phyloP scores from a whole-genome alignment of 1,140 invertebrate species.

The Drosophila nigrodunni region DNA sequence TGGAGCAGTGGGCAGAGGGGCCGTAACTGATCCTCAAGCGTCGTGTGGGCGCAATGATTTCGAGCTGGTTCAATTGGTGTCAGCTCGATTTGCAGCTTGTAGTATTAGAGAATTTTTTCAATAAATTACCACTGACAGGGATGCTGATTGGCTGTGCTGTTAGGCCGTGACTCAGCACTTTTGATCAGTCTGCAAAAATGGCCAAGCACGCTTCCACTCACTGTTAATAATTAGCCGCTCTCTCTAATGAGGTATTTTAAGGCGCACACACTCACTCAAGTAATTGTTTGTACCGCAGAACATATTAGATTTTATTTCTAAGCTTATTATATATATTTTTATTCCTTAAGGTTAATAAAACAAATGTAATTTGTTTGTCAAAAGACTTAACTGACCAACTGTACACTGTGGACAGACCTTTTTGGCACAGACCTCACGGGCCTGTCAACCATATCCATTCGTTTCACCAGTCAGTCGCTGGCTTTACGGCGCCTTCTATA shows the following conservation, averaged over 20 bases:
- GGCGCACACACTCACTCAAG: slow-evolving; percentile 31
- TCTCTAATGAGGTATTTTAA: slow-evolving; percentile 65
- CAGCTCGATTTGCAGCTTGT: slow-evolving; percentile 25
- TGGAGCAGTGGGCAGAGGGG: background rate
- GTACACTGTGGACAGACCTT: background rate
- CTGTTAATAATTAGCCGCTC: slow-evolving; percentile 56
- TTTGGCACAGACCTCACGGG: slow-evolving; percentile 27
- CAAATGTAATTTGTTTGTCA: too few species aligned
- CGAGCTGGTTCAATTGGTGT: slow-evolving; percentile 60
- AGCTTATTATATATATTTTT: too few species aligned
- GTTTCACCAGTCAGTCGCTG: slow-evolving; percentile 45
- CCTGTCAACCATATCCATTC: slow-evolving; percentile 47
- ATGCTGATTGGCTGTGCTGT: slow-evolving; percentile 20
- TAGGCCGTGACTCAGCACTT: slow-evolving; percentile 55
- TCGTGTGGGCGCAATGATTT: slow-evolving; percentile 66
- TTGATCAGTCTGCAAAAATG: slow-evolving; percentile 1
- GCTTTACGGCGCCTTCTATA: slow-evolving; percentile 28
- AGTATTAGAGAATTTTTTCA: slow-evolving; percentile 32
- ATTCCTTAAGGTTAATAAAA: too few species aligned
- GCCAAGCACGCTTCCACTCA: slow-evolving; percentile 27
- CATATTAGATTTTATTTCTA: too few species aligned
- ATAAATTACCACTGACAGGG: slow-evolving; percentile 63
- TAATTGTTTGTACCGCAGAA: too few species aligned
- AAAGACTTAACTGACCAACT: background rate
- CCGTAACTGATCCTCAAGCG: slow-evolving; percentile 54